Base-by-base conservation (phyloP, 2,888 invertebrate genomes). In the Apantesis nais region DNA sequence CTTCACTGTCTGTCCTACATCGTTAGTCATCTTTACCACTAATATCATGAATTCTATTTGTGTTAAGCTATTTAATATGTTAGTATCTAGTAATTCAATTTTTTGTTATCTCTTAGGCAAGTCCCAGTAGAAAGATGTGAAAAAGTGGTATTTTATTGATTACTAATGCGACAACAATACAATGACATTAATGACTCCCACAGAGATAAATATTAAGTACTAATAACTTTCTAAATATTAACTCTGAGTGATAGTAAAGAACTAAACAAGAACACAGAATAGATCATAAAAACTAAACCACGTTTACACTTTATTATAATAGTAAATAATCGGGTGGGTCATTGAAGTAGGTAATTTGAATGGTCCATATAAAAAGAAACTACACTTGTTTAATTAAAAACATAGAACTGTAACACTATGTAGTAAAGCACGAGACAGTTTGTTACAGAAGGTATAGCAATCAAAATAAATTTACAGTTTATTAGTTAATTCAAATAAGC, bases 211-310 rank as follows among this genome's bases (percentile, higher is more conserved):
- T 25, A n/a, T n/a, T 52, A 52, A n/a, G n/a, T 52, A 11, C 11
- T 52, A 52, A 52, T n/a, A 2, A 52, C 52, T 52, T 52, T 52
- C 52, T 52, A 52, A 52, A 55, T 55, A 55, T 55, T 55, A 55
- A 55, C 25, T 55, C 25, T 25, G 25, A 25, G 0, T 52, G n/a
- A 52, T n/a, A 52, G n/a, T n/a, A 48, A n/a, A n/a, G n/a, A n/a
- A n/a, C n/a, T n/a, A n/a, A 48, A 48, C 8, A 22, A 48, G 48
- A 22, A 48, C 22, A 48, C 48, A 48, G 9, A 48, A 48, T 48
- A 22, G 22, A 48, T 22, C 48, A 44, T 48, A 22, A 48, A 48
- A 48, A 48, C 48, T 48, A 52, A 52, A 52, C 22, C 22, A 52
- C n/a, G n/a, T 52, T 52, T 52, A 11, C n/a, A n/a, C 11, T 11